phyloP scores from a whole-genome alignment of 2,888 invertebrate genomes.

The Melanchra persicariae region DNA sequence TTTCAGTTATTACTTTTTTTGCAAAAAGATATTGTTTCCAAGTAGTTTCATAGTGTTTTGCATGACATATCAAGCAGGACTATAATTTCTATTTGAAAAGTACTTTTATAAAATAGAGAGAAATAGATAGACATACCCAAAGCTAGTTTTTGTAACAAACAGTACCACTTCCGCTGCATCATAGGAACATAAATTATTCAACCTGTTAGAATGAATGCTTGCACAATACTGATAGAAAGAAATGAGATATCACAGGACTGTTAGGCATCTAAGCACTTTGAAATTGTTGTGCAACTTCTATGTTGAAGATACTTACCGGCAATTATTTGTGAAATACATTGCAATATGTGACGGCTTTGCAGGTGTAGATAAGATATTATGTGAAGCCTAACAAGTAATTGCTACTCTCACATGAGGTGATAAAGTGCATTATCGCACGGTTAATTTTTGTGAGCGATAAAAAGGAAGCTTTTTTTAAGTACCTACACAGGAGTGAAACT shows the following conservation, averaged over 20 bases:
- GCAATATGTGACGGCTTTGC: constrained; percentile 26
- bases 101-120: not conserved
- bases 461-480: not conserved
- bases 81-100: not conserved
- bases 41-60: no score
- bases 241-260: not conserved
- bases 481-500: no score
- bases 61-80: not conserved
- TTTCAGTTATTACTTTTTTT: not conserved
- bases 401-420: not conserved
- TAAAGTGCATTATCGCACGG: constrained; percentile 2
- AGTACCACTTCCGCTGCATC: not conserved
- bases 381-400: no score
- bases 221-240: constrained; percentile 22
- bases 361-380: constrained; percentile 15
- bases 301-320: constrained; percentile 14
- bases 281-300: constrained; percentile 35
- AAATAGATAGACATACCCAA: not conserved
- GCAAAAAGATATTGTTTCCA: not conserved
- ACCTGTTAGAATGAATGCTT: constrained; percentile 12
- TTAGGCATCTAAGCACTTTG: not conserved
- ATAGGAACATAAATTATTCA: constrained; percentile 5
- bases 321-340: constrained; percentile 23
- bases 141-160: not conserved
- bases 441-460: not conserved